Percentiles rank a stretch among this genome's conserved stretches.
phyloP scores from a whole-genome alignment of 2,113 vertebrate genomes.

The Callocephalon fimbriatum region DNA sequence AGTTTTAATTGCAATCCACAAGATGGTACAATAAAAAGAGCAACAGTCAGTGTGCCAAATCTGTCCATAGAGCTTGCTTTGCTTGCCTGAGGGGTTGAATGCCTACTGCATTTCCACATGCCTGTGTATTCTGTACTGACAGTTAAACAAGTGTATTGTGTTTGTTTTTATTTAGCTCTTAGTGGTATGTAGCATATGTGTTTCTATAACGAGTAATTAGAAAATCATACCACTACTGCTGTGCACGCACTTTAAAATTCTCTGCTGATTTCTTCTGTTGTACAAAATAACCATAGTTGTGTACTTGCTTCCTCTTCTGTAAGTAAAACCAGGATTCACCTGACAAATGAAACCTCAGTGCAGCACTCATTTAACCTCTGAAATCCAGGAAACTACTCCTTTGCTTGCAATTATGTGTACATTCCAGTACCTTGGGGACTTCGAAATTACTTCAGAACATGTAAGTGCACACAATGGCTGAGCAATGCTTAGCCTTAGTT shows the following conservation, averaged over 20 bases:
- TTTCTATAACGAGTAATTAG: not conserved
- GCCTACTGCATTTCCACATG: not conserved
- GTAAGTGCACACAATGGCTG: not conserved
- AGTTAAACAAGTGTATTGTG: not conserved
- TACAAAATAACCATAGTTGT: not conserved
- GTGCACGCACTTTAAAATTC: not conserved
- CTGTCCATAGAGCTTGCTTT: not conserved
- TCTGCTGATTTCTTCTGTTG: not conserved
- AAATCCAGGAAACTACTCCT: not conserved
- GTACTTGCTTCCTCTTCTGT: not conserved
- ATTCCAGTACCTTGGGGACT: not conserved
- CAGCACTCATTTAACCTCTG: not conserved
- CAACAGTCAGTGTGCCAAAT: not conserved
- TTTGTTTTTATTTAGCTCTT: not conserved
- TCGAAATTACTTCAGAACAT: not conserved
- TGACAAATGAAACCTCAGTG: not conserved
- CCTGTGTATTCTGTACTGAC: not conserved
- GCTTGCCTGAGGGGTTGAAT: not conserved
- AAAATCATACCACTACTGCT: not conserved
- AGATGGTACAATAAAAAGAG: not conserved
- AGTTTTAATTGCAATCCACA: not conserved
- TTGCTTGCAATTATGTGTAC: not conserved
- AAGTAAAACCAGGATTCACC: not conserved
- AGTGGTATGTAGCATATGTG: not conserved
- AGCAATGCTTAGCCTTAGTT: not conserved